These are phyloP conservation scores for Artemia sinica DNA, from an alignment of 2,888 invertebrate genomes.

Conservation along the genomic window DNA sequence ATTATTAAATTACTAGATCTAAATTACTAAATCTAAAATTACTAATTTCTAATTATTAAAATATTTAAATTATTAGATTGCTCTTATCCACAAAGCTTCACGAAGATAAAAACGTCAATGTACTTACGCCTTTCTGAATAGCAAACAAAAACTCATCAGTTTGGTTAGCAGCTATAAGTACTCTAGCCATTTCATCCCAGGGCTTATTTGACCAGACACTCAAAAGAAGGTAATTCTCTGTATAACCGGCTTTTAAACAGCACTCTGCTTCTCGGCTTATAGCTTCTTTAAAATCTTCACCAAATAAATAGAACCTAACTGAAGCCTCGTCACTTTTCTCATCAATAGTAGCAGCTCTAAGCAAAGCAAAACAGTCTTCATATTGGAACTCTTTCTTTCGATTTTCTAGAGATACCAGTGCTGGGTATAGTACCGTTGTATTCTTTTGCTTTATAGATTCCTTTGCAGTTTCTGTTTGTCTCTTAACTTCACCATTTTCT, in stretches of 20 bases:
- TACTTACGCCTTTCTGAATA: background rate
- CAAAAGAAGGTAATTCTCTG: background rate
- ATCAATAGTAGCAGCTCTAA: background rate
- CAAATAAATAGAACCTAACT: background rate
- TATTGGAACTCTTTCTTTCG: background rate
- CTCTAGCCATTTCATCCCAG: background rate
- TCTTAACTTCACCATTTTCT: background rate
- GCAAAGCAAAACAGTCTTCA: constrained; percentile 10
- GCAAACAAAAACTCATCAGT: constrained; percentile 5
- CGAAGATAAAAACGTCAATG: no score
- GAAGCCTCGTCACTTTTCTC: background rate
- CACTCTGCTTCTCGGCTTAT: background rate
- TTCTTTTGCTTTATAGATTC: background rate
- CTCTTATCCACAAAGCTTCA: no score
- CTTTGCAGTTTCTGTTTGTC: background rate
- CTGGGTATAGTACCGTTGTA: background rate
- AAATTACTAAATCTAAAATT: no score
- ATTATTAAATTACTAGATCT: no score
- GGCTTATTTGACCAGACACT: background rate
- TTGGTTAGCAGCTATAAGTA: background rate
- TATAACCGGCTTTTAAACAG: background rate
- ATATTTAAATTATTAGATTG: no score
- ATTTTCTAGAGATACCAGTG: background rate
- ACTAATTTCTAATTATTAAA: no score
- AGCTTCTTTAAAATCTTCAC: background rate